Base-by-base conservation (phyloP, 2,888 invertebrate species). In the Thymelicus sylvestris region DNA sequence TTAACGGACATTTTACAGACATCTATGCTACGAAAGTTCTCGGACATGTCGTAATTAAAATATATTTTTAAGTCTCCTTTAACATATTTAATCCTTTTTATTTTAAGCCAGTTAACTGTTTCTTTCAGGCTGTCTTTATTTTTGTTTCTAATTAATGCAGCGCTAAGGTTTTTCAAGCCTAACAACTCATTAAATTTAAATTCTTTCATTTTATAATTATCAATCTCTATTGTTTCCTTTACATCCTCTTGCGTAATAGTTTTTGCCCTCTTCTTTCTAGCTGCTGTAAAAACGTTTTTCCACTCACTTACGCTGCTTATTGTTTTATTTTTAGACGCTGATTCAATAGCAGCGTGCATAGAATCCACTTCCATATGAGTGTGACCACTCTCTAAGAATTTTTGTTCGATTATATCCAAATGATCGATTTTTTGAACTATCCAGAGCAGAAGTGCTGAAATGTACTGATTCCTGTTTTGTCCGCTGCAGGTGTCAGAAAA, bases 181-280 rank as follows among this genome's bases (percentile, higher is more conserved):
- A 47, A 47, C 47, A 47, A 13, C 47, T 47, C 47, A 47, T 47
- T 47, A 47, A 47, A 47, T 47, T 47, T 47, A 47, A 47, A 47
- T 47, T 47, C 47, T 47, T 12, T 47, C 13, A 47, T 13, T 47
- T 47, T 47, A 47, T 52, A 19, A 52, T 52, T 52, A 52, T 52
- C 15, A 19, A 52, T 19, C 52, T 52, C 52, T 52, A 52, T 52
- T 52, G 52, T 52, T 52, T 52, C 52, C 52, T 52, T 52, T 52
- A 19, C 52, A 52, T 52, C 52, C 19, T 52, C 52, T 52, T 52
- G 19, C 19, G 52, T 52, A 52, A 52, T 47, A 47, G 47, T 47
- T 52, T 52, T 52, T 52, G 19, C 52, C 52, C 52, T 52, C 19
- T 52, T 52, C 52, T 52, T 52, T 52, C 52, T 47, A 47, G 47